These are phyloP conservation scores for Listronotus oregonensis DNA, from an alignment of 1,140 invertebrate species.

Conservation along the genomic window DNA sequence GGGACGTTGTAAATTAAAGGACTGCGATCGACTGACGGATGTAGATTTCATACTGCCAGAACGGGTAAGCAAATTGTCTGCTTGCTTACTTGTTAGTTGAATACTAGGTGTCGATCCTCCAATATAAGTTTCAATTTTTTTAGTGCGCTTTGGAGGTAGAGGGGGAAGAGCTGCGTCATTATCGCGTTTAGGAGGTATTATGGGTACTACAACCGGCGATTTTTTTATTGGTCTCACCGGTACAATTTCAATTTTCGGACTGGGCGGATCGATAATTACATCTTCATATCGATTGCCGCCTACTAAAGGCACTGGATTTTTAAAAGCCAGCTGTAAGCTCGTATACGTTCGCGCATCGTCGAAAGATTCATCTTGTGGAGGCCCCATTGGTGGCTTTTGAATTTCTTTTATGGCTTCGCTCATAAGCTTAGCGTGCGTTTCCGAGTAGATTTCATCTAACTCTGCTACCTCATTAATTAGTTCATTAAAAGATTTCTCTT, in stretches of 20 bases:
- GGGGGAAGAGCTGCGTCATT: conserved; percentile 71
- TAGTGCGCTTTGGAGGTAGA: conserved; percentile 76
- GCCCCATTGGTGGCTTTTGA: conserved; percentile 42
- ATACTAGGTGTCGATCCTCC: conserved; percentile 38
- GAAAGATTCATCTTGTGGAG: conserved; percentile 67
- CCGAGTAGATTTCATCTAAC: conserved; percentile 76
- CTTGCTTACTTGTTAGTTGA: conserved; percentile 35
- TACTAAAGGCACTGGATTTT: conserved; percentile 72
- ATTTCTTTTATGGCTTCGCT: conserved; percentile 31
- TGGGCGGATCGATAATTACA: conserved; percentile 22
- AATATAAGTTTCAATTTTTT: conserved; percentile 62
- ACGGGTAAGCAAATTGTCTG: conserved; percentile 22
- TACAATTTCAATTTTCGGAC: conserved; percentile 17
- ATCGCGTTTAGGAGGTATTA: conserved; percentile 57
- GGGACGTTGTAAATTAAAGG: conserved; percentile 50
- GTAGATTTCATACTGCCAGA: conserved; percentile 32
- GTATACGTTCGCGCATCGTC: conserved; percentile 79
- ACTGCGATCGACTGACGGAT: conserved; percentile 40
- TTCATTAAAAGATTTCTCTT: conserved; percentile 68
- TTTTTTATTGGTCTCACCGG: conserved; percentile 9
- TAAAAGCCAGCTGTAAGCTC: conserved; percentile 83
- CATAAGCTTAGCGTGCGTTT: conserved; percentile 50
- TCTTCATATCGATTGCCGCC: conserved; percentile 15
- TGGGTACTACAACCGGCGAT: conserved; percentile 25
- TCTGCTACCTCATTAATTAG: conserved; percentile 74